Evolutionary conservation across 2,113 vertebrate genomes (phyloP).

Genomic region (Mugil cephalus): DNA sequence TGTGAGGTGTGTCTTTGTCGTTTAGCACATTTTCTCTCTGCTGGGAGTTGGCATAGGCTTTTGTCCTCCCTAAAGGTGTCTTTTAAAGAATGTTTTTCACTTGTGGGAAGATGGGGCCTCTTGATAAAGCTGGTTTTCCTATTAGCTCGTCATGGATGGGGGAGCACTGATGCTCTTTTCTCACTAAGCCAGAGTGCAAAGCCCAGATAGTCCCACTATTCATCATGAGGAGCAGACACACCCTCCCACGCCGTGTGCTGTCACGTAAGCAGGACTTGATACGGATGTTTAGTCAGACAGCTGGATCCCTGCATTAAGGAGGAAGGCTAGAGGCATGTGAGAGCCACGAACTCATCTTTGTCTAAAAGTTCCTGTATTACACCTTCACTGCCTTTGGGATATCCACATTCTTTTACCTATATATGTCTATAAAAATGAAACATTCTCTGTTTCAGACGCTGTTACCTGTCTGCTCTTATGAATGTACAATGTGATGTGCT

Average conservation of each 20-base stretch:
- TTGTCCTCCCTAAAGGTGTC: conserved; percentile 9
- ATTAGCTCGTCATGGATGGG: conserved; percentile 57
- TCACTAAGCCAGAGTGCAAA: conserved; percentile 59
- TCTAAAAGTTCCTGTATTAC: conserved; percentile 41
- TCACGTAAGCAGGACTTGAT: conserved; percentile 49
- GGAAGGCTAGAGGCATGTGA: background rate
- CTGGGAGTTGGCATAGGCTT: conserved; percentile 9
- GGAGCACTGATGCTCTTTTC: conserved; percentile 56
- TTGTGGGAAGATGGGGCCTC: conserved; percentile 50
- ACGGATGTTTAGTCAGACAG: conserved; percentile 54
- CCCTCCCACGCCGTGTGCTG: conserved; percentile 39
- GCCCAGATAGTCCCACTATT: conserved; percentile 63
- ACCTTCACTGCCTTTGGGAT: background rate
- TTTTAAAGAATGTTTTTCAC: conserved; percentile 48
- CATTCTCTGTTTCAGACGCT: background rate
- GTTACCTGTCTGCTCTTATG: background rate
- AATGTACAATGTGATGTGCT: background rate
- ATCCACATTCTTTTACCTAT: background rate
- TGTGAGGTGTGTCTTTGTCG: conserved; percentile 37
- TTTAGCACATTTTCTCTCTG: conserved; percentile 42
- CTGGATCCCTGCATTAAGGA: conserved; percentile 34
- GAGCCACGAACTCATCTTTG: conserved; percentile 14
- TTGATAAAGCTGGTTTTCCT: conserved; percentile 66
- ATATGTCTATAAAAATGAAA: fast-evolving
- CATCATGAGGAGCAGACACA: conserved; percentile 68